Percentiles rank a stretch among this genome's conserved stretches.
These are phyloP conservation scores for Chelon labrosus DNA, from an alignment of 2,797 vertebrate species.

Conservation along the genomic window DNA sequence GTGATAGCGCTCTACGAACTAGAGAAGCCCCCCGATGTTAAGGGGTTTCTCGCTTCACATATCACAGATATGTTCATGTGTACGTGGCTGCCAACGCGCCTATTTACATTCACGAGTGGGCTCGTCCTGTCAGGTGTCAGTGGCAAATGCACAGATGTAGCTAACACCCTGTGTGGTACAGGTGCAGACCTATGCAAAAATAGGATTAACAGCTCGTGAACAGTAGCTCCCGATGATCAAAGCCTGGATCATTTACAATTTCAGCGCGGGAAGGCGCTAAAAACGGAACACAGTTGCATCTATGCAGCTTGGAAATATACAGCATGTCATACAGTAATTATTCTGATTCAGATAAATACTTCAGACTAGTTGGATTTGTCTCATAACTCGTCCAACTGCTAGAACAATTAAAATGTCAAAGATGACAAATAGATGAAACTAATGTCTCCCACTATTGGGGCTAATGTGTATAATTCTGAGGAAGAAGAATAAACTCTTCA, in stretches of 20 bases:
- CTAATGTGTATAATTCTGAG: constrained; percentile 4
- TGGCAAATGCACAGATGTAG: constrained; percentile 50
- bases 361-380: not conserved
- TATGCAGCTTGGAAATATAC: not conserved
- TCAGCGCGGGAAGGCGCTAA: not conserved
- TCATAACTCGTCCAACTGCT: not conserved
- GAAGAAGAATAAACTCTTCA: constrained; percentile 12
- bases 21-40: constrained; percentile 37
- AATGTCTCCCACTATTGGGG: not conserved
- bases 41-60: constrained; percentile 50
- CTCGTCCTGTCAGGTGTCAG: constrained; percentile 32
- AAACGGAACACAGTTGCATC: not conserved
- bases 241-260: too few relatives aligned
- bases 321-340: not conserved
- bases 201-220: constrained; percentile 43
- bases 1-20: constrained; percentile 35
- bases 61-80: constrained; percentile 51
- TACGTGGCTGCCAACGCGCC: constrained; percentile 31
- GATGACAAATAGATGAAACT: constrained; percentile 8
- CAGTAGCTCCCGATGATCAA: constrained; percentile 23
- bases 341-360: not conserved
- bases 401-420: too few relatives aligned
- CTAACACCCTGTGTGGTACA: constrained; percentile 37
- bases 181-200: constrained; percentile 46
- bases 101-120: constrained; percentile 50